phyloP scores from a whole-genome alignment of 2,113 vertebrate species.

The Clarias macrocephalus region DNA sequence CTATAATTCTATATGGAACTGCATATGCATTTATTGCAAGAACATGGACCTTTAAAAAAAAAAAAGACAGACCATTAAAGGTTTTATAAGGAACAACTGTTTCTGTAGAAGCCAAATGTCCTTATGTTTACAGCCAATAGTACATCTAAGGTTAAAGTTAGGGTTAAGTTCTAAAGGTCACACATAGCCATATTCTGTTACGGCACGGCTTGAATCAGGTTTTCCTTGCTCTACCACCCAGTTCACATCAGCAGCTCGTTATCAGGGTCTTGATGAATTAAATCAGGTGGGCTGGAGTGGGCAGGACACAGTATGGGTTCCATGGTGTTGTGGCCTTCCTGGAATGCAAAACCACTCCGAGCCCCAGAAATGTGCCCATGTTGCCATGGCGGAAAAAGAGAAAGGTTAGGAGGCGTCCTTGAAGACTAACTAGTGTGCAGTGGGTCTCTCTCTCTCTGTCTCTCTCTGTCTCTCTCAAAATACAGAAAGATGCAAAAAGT shows the following conservation, averaged over 20 bases:
- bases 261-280: conserved; percentile 22
- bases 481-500: neutral
- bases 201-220: neutral
- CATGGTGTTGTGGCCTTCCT: neutral
- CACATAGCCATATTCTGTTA: neutral
- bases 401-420: neutral
- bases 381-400: conserved; percentile 5
- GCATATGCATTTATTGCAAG: neutral
- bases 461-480: neutral
- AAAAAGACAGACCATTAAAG: neutral
- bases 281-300: conserved; percentile 12
- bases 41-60: neutral
- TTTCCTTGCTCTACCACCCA: conserved; percentile 9
- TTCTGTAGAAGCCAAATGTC: neutral
- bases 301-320: neutral
- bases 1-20: neutral
- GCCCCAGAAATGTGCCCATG: neutral
- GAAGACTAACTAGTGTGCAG: neutral
- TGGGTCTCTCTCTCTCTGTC: neutral
- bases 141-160: neutral
- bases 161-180: conserved; percentile 4
- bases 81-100: neutral
- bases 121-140: neutral
- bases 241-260: conserved; percentile 16
- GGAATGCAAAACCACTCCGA: neutral